Base-by-base conservation (phyloP, 2,797 vertebrate species). In the Bovichtus diacanthus region DNA sequence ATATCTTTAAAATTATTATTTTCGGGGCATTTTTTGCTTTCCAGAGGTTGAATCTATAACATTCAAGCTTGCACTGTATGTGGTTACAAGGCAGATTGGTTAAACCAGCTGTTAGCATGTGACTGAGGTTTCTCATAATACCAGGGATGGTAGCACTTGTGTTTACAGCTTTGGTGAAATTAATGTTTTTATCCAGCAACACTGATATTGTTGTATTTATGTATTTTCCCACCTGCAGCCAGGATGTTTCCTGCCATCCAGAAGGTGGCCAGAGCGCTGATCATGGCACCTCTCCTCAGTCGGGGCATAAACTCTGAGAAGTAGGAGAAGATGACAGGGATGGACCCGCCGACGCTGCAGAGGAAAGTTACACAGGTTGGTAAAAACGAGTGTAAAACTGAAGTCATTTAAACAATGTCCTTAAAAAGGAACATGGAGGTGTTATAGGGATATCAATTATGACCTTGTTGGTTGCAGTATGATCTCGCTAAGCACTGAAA, bases 221-320 rank as follows among this genome's bases (percentile, higher is more conserved):
- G 2, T 6, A 0, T 46, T 6, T 6, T 82, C 82, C 13, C 71
- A 96, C 95, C 95, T 90, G 95, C 95, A 50, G 94, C 94, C 67
- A 96, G 63, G 47, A 96, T 95, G 85, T 95, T 96, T 70, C 95
- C 95, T 12, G 90, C 93, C 95, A 96, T 96, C 95, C 95, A 96
- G 85, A 96, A 96, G 18, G 95, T 94, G 77, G 95, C 95, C 62
- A 96, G 86, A 53, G 90, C 90, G 15, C 95, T 96, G 88, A 96
- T 94, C 95, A 96, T 96, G 0, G 89, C 74, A 0, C 95, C 95
- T 84, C 95, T 93, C 62, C 73, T 91, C 76, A 80, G 36, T 9
- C 94, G 81, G 1, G 95, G 95, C 87, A 95, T 94, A 54, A 96
- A 96, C 90, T 96, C 95, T 0, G 95, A 94, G 87, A 96, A 96